phyloP scores from a whole-genome alignment of 1,140 invertebrate genomes.

The Eriocheir sinensis region DNA sequence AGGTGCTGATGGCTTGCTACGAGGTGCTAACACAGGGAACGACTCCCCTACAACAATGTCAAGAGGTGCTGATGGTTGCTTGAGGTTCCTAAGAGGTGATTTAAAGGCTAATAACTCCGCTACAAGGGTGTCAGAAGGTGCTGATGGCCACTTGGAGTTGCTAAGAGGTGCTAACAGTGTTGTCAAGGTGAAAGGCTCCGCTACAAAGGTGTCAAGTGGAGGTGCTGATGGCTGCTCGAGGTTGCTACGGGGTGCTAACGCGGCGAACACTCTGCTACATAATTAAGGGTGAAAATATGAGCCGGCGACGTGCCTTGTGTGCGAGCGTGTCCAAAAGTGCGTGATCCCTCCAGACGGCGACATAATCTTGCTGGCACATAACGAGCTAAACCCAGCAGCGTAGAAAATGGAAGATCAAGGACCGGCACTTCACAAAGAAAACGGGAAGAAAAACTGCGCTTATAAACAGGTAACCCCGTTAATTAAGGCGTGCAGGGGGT shows the following conservation, averaged over 20 bases:
- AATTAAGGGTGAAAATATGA: constrained; percentile 26
- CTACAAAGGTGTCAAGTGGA: too few relatives aligned
- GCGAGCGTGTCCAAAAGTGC: constrained; percentile 16
- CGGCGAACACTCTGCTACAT: neutral
- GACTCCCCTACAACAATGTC: too few relatives aligned
- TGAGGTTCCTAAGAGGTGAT: too few relatives aligned
- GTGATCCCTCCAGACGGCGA: constrained; percentile 36
- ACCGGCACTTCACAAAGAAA: constrained; percentile 48
- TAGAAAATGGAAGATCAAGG: constrained; percentile 56
- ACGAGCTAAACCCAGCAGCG: constrained; percentile 40
- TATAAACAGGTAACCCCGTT: constrained; percentile 56
- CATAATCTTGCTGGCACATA: constrained; percentile 56
- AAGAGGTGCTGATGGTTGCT: too few relatives aligned
- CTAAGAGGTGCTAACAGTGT: neutral
- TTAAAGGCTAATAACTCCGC: too few relatives aligned
- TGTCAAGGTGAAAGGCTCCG: neutral
- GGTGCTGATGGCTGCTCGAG: neutral
- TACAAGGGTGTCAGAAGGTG: too few relatives aligned
- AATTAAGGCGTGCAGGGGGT: constrained; percentile 29
- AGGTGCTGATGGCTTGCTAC: too few relatives aligned
- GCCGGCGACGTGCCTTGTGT: neutral
- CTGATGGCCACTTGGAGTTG: neutral
- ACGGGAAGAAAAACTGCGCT: constrained; percentile 30
- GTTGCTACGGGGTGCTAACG: neutral
- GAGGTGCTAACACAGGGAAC: too few relatives aligned